Evolutionary conservation across 1,140 invertebrate genomes (phyloP).

Genomic region (Atta colombica): DNA sequence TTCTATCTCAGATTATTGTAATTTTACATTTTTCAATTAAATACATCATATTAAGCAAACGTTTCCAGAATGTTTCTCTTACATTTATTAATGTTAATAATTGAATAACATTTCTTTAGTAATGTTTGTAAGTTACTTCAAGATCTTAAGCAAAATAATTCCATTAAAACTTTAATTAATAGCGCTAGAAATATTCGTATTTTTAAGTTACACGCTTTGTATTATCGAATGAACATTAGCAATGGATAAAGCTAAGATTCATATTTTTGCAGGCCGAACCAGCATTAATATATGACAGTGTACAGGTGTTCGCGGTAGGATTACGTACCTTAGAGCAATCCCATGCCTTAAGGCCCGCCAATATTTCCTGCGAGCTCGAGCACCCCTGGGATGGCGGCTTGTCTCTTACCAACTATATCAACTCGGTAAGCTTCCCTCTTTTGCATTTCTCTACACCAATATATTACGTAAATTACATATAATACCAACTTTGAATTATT

Average conservation of each 20-base stretch:
- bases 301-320: slow-evolving; percentile 91
- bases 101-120: not conserved
- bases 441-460: not conserved
- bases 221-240: not conserved
- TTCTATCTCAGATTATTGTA: not conserved
- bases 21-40: not conserved
- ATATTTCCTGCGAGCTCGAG: slow-evolving; percentile 91
- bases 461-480: not conserved
- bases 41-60: not conserved
- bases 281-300: slow-evolving; percentile 93
- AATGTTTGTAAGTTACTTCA: not conserved
- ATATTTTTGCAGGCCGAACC: slow-evolving; percentile 89
- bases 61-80: not conserved
- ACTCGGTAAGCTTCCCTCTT: slow-evolving; percentile 88
- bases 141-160: not conserved
- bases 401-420: slow-evolving; percentile 93
- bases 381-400: slow-evolving; percentile 93
- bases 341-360: slow-evolving; percentile 88
- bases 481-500: not conserved
- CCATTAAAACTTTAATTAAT: not conserved
- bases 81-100: not conserved
- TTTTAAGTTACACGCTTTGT: too few relatives aligned
- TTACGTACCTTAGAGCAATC: slow-evolving; percentile 90
- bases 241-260: slow-evolving; percentile 1
- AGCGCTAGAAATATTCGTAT: not conserved